Base-by-base conservation (phyloP, 1,140 invertebrate genomes). In the Adoxophyes honmai region DNA sequence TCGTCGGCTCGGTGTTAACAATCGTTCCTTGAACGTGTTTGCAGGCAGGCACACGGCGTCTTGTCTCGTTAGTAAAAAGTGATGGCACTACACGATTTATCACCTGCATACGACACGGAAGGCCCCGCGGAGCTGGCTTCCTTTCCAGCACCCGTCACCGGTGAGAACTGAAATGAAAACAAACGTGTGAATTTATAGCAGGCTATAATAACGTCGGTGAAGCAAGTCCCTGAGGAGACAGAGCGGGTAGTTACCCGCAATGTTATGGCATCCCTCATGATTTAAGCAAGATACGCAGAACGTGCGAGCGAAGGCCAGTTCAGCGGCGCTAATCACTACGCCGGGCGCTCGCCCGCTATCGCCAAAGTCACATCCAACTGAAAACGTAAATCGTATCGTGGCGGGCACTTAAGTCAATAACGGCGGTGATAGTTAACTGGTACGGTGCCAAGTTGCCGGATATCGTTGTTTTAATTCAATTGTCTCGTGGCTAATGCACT, bases 1-100 rank as follows among this genome's bases (percentile, higher is more conserved):
- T 58, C 55, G 59, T 57, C 66, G 59, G 59, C 60, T 60, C 55
- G 58, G 59, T 64, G 55, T 57, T 71, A 72, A 79, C 74, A 78
- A 75, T 75, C 72, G 59, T 68, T 66, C 57, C 76, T 71, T 71
- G 73, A 66, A 73, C 71, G 71, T 70, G 65, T 77, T 73, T 71
- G 67, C 67, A 74, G 66, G 66, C 59, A 57, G 52, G 54, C 69
- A 73, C 68, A 62, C 68, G 75, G 75, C 79, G 81, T 70, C 73
- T 81, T 83, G 85, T 88, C 85, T 88, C 77, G 85, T 88, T 88
- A 88, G 85, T 75, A 78, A 81, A 84, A 87, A 79, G 70, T 85
- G 77, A 87, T 69, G 81, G 70, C 69, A 58, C 60, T 61, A 67
- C 70, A 78, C 81, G 75, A 88, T 88, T 86, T 88, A 85, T 88